Evolutionary conservation across 2,797 vertebrate species (phyloP), one percentile per base, ranked within the genome.

Genomic region (Characodon lateralis): DNA sequence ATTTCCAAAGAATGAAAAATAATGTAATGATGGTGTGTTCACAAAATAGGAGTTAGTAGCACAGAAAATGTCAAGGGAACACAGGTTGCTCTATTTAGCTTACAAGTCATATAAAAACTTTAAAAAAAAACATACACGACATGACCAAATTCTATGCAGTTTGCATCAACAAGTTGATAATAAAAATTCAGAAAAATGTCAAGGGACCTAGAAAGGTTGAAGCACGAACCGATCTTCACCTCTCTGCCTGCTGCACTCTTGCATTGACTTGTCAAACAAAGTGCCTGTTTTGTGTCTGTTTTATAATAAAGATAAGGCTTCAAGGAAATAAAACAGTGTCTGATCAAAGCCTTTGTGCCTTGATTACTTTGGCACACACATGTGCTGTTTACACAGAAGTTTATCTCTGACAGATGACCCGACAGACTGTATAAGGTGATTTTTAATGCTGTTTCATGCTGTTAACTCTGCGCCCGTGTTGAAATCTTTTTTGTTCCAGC

Each of bases 231-330:
- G 55, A 74, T 70, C 43, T 43, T 78, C 46, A 18, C 20, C 68
- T 66, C 75, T 39, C 6, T 46, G 43, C 61, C 0, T 71, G 46
- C 43, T 14, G 39, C 73, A 16, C 58, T 6, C 4, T 63, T 53
- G 35, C 26, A 3, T 65, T 58, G 22, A n/a, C 63, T 53, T 24
- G 73, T 73, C 79, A 81, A 78, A 73, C 83, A 79, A 51, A 71
- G 72, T 8, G 69, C 77, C 68, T 50, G 56, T 79, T 53, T 48
- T 61, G 46, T 73, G 66, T 76, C 16, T 80, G 77, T 83, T 79
- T 81, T 80, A 80, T 68, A 51, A 84, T 79, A 69, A 81, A 85
- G 84, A 87, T 86, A 81, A 88, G 79, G 53, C 14, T 39, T 14
- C 43, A n/a, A 63, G 75, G 56, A 71, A 71, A 85, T 85, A 58